A percentile compares a stretch with the other conserved stretches of the same genome.
phyloP scores from a whole-genome alignment of 2,113 vertebrate genomes.

The Elachura formosa region DNA sequence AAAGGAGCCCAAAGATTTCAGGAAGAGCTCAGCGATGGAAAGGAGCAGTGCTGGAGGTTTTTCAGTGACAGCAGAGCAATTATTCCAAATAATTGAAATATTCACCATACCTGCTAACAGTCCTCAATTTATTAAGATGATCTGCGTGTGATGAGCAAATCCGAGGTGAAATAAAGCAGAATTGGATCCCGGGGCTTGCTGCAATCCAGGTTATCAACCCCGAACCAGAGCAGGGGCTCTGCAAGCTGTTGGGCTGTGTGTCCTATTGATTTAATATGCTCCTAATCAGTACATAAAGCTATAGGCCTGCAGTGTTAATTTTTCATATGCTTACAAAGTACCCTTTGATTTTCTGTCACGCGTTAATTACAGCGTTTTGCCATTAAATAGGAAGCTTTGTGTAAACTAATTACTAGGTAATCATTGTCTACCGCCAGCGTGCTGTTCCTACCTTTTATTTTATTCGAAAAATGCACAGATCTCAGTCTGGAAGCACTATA shows the following conservation, averaged over 20 bases:
- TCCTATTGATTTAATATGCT: conserved; percentile 90
- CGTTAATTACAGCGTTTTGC: conserved; percentile 98
- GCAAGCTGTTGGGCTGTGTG: conserved; percentile 81
- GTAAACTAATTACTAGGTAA: conserved; percentile 99
- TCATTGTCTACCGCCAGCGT: conserved; percentile 91
- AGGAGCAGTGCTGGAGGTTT: neutral
- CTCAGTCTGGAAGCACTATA: conserved; percentile 85
- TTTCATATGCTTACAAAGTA: conserved; percentile 96
- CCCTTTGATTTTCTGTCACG: conserved; percentile 99
- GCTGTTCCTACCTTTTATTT: conserved; percentile 93
- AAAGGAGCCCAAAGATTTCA: neutral
- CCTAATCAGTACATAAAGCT: conserved; percentile 88
- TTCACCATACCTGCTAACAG: neutral
- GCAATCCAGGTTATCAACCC: conserved; percentile 35
- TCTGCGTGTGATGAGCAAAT: neutral
- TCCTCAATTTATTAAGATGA: neutral
- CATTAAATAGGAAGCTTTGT: conserved; percentile 97
- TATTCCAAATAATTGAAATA: conserved; percentile 17
- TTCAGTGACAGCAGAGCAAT: neutral
- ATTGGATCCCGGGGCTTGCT: conserved; percentile 38
- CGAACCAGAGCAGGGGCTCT: conserved; percentile 65
- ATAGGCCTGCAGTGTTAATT: conserved; percentile 90
- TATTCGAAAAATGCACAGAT: conserved; percentile 84
- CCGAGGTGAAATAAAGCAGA: conserved; percentile 43
- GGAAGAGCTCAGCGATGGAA: neutral